Base-by-base conservation (phyloP, 1,140 invertebrate species). In the Neelides sp. region DNA sequence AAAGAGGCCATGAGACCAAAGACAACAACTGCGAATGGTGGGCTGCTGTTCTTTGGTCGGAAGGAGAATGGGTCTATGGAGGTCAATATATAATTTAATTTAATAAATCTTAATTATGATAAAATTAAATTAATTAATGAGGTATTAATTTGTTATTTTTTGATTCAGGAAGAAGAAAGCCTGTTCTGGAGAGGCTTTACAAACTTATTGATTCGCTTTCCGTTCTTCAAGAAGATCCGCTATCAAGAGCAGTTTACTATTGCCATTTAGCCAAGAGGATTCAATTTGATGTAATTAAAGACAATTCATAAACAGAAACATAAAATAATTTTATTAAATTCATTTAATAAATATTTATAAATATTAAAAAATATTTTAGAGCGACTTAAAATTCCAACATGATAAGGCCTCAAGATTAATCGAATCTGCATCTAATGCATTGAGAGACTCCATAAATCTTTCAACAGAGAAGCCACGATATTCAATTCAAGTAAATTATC, bases 11-110 rank as follows among this genome's bases (percentile, higher is more conserved):
- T 7, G 45, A 46, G 17, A 32, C 5, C 12, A 26, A 40, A 13
- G 56, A 58, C 36, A n/a, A 19, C 4, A n/a, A 26, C 34, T 54
- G 45, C 30, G 56, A 61, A 52, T 61, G 58, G 53, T 61, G 55
- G 55, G 46, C 49, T 4, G 44, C 45, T 15, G 28, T 61, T 12
- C 20, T 61, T 1, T 61, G 59, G 59, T 37, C 44, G 32, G 44
- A 61, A 41, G 53, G 55, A n/a, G 59, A 61, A 47, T 57, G 55
- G 55, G 23, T 61, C 2, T 24, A 19, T n/a, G 46, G 50, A 23
- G 56, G 56, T 48, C 10, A 40, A 27, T n/a, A 3, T 22, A 19
- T 20, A 17, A 23, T 12, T 7, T 15, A 1, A 2, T 26, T 1
- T n/a, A 15, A n/a, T n/a, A n/a, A n/a, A n/a, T n/a, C n/a, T n/a